Evolutionary conservation across 1,140 invertebrate species (phyloP).

Genomic region (Drosophila eugracilis): DNA sequence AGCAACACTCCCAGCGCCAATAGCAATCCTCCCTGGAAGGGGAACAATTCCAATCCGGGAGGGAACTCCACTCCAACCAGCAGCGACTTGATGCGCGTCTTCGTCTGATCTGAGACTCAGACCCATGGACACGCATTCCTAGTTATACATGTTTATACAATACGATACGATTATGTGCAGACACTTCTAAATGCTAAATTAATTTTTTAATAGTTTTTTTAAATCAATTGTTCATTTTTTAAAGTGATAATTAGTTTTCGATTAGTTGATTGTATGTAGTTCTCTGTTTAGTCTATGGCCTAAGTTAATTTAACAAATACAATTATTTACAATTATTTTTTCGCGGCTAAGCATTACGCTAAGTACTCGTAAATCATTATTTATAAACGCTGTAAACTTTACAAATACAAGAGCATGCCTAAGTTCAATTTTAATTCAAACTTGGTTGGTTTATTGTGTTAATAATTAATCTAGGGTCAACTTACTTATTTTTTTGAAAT

Average conservation of each 20-base stretch:
- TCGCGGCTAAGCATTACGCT: slow-evolving; percentile 57
- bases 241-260: slow-evolving; percentile 74
- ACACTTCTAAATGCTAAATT: slow-evolving; percentile 34
- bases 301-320: slow-evolving; percentile 62
- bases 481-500: too few species aligned
- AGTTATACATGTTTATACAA: slow-evolving; percentile 35
- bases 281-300: slow-evolving; percentile 62
- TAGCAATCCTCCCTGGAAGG: slow-evolving; percentile 68
- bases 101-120: slow-evolving; percentile 67
- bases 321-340: slow-evolving; percentile 38
- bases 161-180: slow-evolving; percentile 37
- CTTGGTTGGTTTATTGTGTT: not conserved
- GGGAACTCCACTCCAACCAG: slow-evolving; percentile 52
- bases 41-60: slow-evolving; percentile 58
- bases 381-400: slow-evolving; percentile 66
- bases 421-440: slow-evolving; percentile 47
- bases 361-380: slow-evolving; percentile 56
- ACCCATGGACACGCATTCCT: slow-evolving; percentile 2
- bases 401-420: slow-evolving; percentile 66
- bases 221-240: slow-evolving; percentile 70
- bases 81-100: slow-evolving; percentile 76
- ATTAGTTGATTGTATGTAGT: slow-evolving; percentile 70
- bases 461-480: too few species aligned
- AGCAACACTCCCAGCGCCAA: slow-evolving; percentile 40
- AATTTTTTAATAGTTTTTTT: slow-evolving; percentile 57